A percentile compares a stretch with the other conserved stretches of the same genome.
phyloP scores from a whole-genome alignment of 2,888 invertebrate species.

The Crematogaster levior region DNA sequence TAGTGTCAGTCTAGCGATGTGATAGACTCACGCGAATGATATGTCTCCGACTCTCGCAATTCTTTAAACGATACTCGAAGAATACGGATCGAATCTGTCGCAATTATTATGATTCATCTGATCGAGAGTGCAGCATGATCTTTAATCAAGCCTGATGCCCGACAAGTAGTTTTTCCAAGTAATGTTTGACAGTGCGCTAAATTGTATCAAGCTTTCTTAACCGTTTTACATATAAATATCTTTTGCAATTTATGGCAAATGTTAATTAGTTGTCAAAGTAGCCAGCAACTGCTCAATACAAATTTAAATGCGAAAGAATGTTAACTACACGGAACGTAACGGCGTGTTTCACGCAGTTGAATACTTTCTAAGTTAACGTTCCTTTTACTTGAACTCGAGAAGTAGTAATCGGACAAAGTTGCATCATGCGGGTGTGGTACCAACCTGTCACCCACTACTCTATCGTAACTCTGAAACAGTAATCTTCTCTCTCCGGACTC shows the following conservation, averaged over 20 bases:
- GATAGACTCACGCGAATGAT: slow-evolving; percentile 8
- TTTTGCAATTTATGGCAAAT: not conserved
- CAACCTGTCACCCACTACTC: slow-evolving; percentile 5
- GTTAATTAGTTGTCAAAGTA: slow-evolving; percentile 10
- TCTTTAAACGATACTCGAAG: slow-evolving; percentile 1
- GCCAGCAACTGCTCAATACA: not conserved
- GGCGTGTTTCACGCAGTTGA: not conserved
- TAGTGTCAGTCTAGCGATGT: slow-evolving; percentile 15
- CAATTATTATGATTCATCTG: not conserved
- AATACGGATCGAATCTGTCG: not conserved
- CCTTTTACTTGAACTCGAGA: slow-evolving; percentile 16
- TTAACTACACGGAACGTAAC: not conserved
- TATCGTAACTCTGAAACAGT: not conserved
- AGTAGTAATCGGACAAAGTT: slow-evolving; percentile 15
- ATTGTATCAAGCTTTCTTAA: not conserved
- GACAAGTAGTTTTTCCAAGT: not conserved
- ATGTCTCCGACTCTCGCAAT: not conserved
- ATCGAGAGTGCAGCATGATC: not conserved
- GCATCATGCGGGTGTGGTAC: slow-evolving; percentile 35
- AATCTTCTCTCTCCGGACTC: not conserved
- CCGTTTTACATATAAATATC: not conserved
- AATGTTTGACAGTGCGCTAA: not conserved
- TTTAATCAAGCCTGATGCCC: not conserved
- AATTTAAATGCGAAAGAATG: not conserved
- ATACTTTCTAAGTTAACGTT: slow-evolving; percentile 33